phyloP scores from a whole-genome alignment of 2,797 vertebrate species.

The Takifugu rubripes region DNA sequence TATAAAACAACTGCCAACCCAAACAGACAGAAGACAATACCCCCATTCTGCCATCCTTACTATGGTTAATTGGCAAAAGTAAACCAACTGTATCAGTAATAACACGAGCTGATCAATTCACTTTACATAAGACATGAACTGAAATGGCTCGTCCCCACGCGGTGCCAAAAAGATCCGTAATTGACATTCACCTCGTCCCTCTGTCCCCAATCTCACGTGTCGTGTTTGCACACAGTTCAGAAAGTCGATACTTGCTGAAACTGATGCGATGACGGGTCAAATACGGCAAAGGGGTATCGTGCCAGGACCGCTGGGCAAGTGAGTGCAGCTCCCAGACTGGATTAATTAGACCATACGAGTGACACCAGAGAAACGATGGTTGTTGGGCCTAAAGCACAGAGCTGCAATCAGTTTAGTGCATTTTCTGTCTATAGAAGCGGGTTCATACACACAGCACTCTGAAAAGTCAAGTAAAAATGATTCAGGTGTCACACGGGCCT shows the following conservation, averaged over 20 bases:
- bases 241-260: constrained; percentile 50
- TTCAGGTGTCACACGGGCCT: no score
- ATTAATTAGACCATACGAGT: constrained; percentile 28
- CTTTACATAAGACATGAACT: constrained; percentile 32
- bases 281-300: constrained; percentile 37
- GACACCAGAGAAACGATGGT: constrained; percentile 36
- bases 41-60: no score
- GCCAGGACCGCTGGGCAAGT: constrained; percentile 13
- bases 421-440: constrained; percentile 36
- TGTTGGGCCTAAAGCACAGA: constrained; percentile 10
- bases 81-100: not conserved
- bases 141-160: constrained; percentile 18
- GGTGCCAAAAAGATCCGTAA: constrained; percentile 33
- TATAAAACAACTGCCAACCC: not conserved
- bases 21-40: not conserved
- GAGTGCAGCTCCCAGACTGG: constrained; percentile 22
- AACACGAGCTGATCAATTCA: not conserved
- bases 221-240: constrained; percentile 70
- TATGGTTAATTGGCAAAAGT: not conserved
- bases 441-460: constrained; percentile 12
- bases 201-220: constrained; percentile 41
- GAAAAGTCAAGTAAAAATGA: not conserved
- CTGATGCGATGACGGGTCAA: constrained; percentile 32
- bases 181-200: constrained; percentile 26
- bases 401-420: constrained; percentile 27